These are phyloP conservation scores for Anadara kagoshimensis DNA, from an alignment of 1,140 invertebrate species.

Conservation along the genomic window DNA sequence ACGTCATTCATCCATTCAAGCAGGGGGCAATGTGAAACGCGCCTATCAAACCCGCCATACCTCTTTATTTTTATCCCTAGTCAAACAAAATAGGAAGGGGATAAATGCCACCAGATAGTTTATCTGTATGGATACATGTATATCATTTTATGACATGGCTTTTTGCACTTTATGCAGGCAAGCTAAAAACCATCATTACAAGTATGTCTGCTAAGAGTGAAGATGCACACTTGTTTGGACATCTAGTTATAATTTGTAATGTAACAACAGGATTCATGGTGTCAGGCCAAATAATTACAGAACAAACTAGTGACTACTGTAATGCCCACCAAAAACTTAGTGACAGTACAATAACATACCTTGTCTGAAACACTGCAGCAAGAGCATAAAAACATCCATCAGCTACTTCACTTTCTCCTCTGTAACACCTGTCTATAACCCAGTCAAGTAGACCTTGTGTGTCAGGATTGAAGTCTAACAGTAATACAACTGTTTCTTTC, in stretches of 20 bases:
- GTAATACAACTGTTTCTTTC: conserved; percentile 92
- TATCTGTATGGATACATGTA: too few species aligned
- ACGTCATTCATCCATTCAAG: too few species aligned
- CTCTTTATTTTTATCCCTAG: too few species aligned
- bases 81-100: too few species aligned
- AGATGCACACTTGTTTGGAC: too few species aligned
- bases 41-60: too few species aligned
- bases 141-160: too few species aligned
- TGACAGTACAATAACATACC: conserved; percentile 78
- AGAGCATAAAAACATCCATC: conserved; percentile 96
- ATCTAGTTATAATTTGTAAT: too few species aligned
- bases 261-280: neutral
- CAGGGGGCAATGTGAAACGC: too few species aligned
- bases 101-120: neutral
- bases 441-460: conserved; percentile 94
- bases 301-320: neutral
- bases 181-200: too few species aligned
- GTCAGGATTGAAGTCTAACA: conserved; percentile 97
- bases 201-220: too few species aligned
- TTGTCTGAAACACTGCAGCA: conserved; percentile 95
- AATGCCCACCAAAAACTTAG: neutral
- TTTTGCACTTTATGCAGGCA: too few species aligned
- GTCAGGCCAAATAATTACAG: neutral
- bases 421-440: conserved; percentile 98
- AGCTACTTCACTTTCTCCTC: conserved; percentile 89